Base-by-base conservation (phyloP, 1,140 invertebrate species). In the Cydia fagiglandana region DNA sequence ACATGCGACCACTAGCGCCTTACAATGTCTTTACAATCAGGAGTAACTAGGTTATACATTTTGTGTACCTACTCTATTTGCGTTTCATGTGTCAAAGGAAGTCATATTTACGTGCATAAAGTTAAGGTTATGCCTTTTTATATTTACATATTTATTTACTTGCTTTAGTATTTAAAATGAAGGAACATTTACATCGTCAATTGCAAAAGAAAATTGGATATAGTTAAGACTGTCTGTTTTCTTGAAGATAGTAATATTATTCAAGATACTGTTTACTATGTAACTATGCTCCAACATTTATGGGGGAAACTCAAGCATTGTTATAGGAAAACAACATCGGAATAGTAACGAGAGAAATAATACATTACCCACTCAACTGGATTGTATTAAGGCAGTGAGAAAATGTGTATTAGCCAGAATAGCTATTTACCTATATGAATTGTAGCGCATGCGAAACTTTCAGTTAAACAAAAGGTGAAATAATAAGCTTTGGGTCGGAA, bases 271-370 rank as follows among this genome's bases (percentile, higher is more conserved):
- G 20, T 61, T 61, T 24, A 61, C 56, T 24, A 61, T 61, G 56
- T 61, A 61, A 61, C 17, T 61, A 61, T 24, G 56, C 56, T 61
- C 56, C 56, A 61, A 61, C 56, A 24, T 61, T 61, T 61, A 61
- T 61, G 56, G 10, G 56, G 20, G 56, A 61, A 56, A 61, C 20
- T 61, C 17, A 61, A 61, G 56, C 56, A 24, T 61, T 20, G 56
- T 61, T 61, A 61, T 61, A 61, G 24, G 56, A 20, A n/a, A 41
- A 70, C 66, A 45, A 50, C 53, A 20, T 53, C 74, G 61, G 78
- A 82, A 82, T 83, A 80, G 73, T 77, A 82, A 83, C 75, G 73
- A 78, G 78, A 70, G 73, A 75, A 78, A 82, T 78, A 84, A 79
- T 79, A 76, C 77, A 75, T 81, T 78, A 80, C 78, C 76, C 79